Base-by-base conservation (phyloP, 2,888 invertebrate genomes). In the Polymixis flavicincta region DNA sequence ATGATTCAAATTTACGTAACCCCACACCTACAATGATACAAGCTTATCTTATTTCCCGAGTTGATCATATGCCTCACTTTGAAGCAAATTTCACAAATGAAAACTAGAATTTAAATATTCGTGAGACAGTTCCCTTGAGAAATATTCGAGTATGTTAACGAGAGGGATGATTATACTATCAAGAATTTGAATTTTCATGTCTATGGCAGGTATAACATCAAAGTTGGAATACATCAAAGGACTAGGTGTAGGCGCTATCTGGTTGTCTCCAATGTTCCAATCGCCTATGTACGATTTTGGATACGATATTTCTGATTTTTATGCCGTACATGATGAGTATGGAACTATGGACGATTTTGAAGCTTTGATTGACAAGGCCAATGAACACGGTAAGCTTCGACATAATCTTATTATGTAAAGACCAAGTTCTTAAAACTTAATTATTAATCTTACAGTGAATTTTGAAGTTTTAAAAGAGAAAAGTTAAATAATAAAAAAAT, bases 211-310 rank as follows among this genome's bases (percentile, higher is more conserved):
- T 66, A 97, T 98, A 60, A 96, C 96, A 9, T 96, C 97, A 42
- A 97, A 97, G 90, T 90, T 97, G 74, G 95, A 97, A 63, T 97
- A 98, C 87, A 94, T 98, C 74, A 97, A 97, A 71, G 97, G 97
- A 57, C 90, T 98, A 13, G 97, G 98, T 14, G 97, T 98, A 25
- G 97, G 96, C 0, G 97, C 97, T 7, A 96, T 98, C 55, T 98
- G 98, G 98, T 89, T 98, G 14, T 98, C 98, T 71, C 98, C 98
- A 0, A 97, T 98, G 86, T 96, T 95, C 86, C 95, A 97, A 82
- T 98, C 98, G 0, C 98, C 98, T 0, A 98, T 98, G 98, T 97
- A 97, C 19, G 98, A 98, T 91, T 98, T 98, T 90, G 98, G 98
- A 3, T 98, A 98, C 88, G 98, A 98, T 89, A 97, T 98, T 76